Evolutionary conservation across 2,113 vertebrate species (phyloP).

Genomic region (Pollachius pollachius): DNA sequence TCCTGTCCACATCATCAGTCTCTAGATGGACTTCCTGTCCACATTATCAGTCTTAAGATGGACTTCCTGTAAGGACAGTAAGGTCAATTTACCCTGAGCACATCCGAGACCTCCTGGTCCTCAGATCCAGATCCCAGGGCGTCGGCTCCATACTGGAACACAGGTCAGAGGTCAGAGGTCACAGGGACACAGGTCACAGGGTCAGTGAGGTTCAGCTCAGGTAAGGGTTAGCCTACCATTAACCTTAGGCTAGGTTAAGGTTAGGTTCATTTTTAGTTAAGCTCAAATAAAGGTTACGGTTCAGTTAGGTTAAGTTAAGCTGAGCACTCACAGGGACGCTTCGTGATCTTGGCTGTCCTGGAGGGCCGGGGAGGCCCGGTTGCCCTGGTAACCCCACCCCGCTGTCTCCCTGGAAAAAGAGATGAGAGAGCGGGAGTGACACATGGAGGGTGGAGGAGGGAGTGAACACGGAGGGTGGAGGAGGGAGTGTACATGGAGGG

Average conservation of each 20-base stretch:
- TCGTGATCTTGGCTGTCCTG: slow-evolving; percentile 64
- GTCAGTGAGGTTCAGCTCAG: no score
- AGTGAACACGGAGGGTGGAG: no score
- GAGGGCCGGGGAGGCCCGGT: slow-evolving; percentile 71
- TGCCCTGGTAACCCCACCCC: slow-evolving; percentile 71
- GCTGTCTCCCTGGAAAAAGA: slow-evolving; percentile 67
- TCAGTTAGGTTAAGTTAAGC: neutral
- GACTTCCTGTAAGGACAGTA: no score
- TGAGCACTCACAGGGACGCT: slow-evolving; percentile 59
- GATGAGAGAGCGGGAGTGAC: neutral
- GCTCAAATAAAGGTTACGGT: no score
- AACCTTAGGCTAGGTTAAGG: no score
- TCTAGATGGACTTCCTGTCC: neutral
- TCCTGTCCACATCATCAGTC: neutral
- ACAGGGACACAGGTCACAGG: slow-evolving; percentile 1
- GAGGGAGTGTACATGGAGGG: no score
- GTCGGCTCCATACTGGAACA: slow-evolving; percentile 73
- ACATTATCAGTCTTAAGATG: neutral
- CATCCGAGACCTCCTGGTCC: slow-evolving; percentile 65
- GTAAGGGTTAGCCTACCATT: no score
- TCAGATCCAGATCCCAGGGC: slow-evolving; percentile 75
- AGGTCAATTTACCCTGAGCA: slow-evolving; percentile 50
- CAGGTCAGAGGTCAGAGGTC: neutral
- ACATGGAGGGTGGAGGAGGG: no score
- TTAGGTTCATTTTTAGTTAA: no score